phyloP scores from a whole-genome alignment of 2,113 vertebrate genomes.

The Rhea americana region DNA sequence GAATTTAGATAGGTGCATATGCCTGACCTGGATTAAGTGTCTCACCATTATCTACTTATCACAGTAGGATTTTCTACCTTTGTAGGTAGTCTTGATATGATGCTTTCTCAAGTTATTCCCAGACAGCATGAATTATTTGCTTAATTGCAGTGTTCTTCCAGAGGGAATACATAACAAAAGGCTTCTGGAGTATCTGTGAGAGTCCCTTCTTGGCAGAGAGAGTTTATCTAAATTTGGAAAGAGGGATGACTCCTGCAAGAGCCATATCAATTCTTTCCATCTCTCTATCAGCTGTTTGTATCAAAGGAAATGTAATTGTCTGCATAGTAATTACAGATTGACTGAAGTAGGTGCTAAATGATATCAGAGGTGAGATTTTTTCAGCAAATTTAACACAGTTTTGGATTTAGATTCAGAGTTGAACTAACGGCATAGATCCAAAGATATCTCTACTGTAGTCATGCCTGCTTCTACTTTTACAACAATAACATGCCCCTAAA shows the following conservation, averaged over 20 bases:
- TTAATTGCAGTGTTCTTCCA: background rate
- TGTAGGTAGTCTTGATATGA: background rate
- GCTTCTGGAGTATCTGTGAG: background rate
- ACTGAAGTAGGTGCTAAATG: background rate
- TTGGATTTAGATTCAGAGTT: background rate
- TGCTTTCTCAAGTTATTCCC: background rate
- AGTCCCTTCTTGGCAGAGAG: background rate
- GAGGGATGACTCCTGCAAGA: background rate
- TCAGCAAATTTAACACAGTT: background rate
- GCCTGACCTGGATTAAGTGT: background rate
- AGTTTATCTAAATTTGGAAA: background rate
- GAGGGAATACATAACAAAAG: background rate
- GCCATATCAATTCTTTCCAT: background rate
- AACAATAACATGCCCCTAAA: background rate
- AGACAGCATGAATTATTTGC: background rate
- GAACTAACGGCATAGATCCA: background rate
- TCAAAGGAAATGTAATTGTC: background rate
- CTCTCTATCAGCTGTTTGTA: background rate
- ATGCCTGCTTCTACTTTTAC: background rate
- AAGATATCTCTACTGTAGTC: background rate
- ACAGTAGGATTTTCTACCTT: background rate
- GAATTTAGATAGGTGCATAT: too few relatives aligned
- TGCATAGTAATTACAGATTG: background rate
- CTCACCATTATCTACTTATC: background rate
- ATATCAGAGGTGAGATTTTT: background rate